A percentile compares a stretch with the other conserved stretches of the same genome.
Evolutionary conservation across 1,140 invertebrate genomes (phyloP).

Genomic region (Formica exsecta): DNA sequence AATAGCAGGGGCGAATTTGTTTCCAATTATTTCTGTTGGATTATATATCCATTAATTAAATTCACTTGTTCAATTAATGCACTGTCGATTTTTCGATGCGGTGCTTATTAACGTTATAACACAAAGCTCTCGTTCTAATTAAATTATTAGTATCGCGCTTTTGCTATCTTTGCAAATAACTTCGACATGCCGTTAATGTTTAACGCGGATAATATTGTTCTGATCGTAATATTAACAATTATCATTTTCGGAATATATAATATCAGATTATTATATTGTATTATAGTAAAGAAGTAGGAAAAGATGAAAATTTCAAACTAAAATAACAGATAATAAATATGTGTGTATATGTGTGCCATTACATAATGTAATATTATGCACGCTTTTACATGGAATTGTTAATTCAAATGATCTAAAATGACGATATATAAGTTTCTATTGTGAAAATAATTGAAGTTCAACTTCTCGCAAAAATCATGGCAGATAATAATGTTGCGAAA

Average conservation of each 20-base stretch:
- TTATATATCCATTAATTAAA: conserved; percentile 11
- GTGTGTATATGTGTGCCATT: no score
- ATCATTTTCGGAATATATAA: not conserved
- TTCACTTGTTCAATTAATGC: conserved; percentile 27
- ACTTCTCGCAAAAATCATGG: not conserved
- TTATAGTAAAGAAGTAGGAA: not conserved
- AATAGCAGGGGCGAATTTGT: conserved; percentile 4
- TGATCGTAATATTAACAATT: not conserved
- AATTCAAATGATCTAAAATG: not conserved
- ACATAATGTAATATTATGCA: no score
- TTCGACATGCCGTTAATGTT: not conserved
- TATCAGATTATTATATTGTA: not conserved
- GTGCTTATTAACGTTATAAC: not conserved
- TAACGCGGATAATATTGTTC: not conserved
- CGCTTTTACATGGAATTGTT: not conserved
- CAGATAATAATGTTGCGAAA: conserved; percentile 9
- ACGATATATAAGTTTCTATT: not conserved
- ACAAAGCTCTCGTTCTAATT: conserved; percentile 13
- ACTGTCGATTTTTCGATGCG: conserved; percentile 14
- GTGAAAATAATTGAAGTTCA: not conserved
- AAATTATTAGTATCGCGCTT: conserved; percentile 22
- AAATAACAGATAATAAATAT: not conserved
- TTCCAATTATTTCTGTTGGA: conserved; percentile 11
- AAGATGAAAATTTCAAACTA: not conserved
- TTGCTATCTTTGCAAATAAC: conserved; percentile 24